Percentiles rank a stretch among this genome's conserved stretches.
Evolutionary conservation across 2,797 vertebrate genomes (phyloP).

Genomic region (Poecilia wingei): DNA sequence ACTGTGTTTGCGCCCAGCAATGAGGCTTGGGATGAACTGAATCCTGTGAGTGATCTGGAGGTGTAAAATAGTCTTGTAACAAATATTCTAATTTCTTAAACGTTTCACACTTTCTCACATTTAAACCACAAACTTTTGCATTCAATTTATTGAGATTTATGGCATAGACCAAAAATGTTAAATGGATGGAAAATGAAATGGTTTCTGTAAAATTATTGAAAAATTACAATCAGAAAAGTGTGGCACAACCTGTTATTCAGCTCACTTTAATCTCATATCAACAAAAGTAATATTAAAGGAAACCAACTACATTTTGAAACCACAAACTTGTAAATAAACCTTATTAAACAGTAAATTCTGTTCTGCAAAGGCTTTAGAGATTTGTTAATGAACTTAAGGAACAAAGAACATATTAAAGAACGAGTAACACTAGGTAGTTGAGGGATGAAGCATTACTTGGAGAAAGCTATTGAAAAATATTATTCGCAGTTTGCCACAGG

Average conservation of each 20-base stretch:
- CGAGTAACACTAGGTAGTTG: neutral
- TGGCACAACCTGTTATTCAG: neutral
- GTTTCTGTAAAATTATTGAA: neutral
- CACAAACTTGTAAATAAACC: neutral
- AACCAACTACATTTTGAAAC: neutral
- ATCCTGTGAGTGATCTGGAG: constrained; percentile 80
- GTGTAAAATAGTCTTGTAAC: no score
- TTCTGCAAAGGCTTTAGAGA: neutral
- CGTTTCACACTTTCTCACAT: neutral
- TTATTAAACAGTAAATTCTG: neutral
- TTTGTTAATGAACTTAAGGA: neutral
- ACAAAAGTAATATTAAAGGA: neutral
- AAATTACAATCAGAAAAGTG: neutral
- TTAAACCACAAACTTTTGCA: neutral
- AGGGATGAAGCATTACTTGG: neutral
- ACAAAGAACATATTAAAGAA: neutral
- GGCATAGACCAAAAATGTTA: neutral
- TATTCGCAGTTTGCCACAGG: neutral
- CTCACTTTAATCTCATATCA: neutral
- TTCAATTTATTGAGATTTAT: neutral
- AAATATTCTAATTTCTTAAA: no score
- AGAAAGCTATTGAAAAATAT: neutral
- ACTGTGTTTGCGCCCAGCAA: constrained; percentile 95
- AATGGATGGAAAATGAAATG: neutral
- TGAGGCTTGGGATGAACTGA: constrained; percentile 89